phyloP scores from a whole-genome alignment of 1,140 invertebrate genomes.

The Drosophila arawakana region DNA sequence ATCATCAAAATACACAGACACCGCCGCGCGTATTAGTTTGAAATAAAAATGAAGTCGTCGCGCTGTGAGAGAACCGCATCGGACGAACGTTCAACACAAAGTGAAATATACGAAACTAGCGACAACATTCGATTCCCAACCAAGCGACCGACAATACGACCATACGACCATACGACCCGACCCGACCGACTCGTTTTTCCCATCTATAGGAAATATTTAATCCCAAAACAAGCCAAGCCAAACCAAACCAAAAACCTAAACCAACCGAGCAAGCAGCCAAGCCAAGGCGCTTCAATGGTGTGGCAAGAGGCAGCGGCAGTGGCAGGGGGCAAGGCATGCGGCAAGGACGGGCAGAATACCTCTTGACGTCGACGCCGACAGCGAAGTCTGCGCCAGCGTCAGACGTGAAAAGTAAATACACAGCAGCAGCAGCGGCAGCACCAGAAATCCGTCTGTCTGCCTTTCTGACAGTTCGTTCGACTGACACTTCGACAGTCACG shows the following conservation, averaged over 20 bases:
- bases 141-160: conserved; percentile 12
- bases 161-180: conserved; percentile 9
- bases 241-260: conserved; percentile 72
- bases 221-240: conserved; percentile 79
- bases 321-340: conserved; percentile 31
- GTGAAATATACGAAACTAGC: conserved; percentile 77
- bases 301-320: conserved; percentile 26
- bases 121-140: conserved; percentile 58
- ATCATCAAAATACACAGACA: background rate
- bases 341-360: conserved; percentile 55
- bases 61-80: conserved; percentile 66
- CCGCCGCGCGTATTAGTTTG: background rate
- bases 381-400: conserved; percentile 31
- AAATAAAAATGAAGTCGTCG: conserved; percentile 14
- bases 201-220: conserved; percentile 83
- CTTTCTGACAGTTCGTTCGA: background rate
- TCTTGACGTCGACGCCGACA: conserved; percentile 28
- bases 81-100: conserved; percentile 75
- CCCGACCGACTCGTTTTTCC: conserved; percentile 80
- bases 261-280: conserved; percentile 42
- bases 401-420: conserved; percentile 74
- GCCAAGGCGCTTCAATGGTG: conserved; percentile 18
- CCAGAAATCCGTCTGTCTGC: conserved; percentile 25
- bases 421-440: conserved; percentile 41
- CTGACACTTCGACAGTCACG: conserved; percentile 1